Percentiles rank a stretch among this genome's conserved stretches.
Conservation (phyloP, 2,797 vertebrate species). For the Mareca penelope region DNA sequence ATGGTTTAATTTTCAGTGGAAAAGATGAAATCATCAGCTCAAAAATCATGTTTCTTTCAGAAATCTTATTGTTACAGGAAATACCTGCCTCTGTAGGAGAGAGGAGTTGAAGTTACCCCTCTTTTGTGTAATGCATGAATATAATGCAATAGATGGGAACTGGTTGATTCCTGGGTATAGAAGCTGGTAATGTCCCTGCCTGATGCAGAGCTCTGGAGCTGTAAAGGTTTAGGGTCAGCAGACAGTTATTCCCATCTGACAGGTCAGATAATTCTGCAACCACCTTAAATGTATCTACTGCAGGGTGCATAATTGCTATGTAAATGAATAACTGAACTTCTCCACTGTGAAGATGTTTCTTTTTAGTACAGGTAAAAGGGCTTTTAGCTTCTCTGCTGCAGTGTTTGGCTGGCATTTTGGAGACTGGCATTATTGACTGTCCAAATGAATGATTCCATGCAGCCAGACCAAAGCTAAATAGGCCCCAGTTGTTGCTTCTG, state of each 20-base stretch:
- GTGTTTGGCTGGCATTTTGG: background rate
- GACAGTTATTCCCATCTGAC: background rate
- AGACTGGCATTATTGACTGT: background rate
- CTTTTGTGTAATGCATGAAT: background rate
- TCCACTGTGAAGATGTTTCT: background rate
- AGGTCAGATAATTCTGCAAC: background rate
- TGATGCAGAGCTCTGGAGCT: background rate
- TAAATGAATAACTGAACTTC: background rate
- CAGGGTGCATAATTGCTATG: background rate
- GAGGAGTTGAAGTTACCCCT: background rate
- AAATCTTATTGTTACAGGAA: background rate
- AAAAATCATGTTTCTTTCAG: background rate
- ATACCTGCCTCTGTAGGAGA: background rate
- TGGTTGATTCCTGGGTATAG: background rate
- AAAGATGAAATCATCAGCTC: background rate
- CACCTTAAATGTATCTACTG: background rate
- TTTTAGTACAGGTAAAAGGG: background rate
- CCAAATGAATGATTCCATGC: background rate
- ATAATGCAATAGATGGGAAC: background rate
- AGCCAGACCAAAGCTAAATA: background rate
- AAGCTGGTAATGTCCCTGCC: background rate
- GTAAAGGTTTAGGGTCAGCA: background rate
- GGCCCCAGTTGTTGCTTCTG: background rate
- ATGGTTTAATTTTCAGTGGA: background rate
- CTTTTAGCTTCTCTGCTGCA: background rate